Base-by-base conservation (phyloP, 2,888 invertebrate genomes). In the Tipula lateralis region DNA sequence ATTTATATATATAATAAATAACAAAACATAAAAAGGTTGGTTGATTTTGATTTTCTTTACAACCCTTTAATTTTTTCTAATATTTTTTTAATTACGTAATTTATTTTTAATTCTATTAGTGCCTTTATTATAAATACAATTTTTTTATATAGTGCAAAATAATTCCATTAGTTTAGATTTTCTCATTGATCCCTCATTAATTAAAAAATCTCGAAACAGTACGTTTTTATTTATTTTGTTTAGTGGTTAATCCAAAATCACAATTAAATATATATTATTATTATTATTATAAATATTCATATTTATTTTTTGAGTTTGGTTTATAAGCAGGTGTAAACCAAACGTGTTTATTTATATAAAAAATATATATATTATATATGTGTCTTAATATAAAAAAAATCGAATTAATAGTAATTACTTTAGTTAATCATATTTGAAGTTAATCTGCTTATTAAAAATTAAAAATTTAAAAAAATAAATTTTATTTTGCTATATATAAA, bases 251-350 rank as follows among this genome's bases (percentile, higher is more conserved):
- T 0, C 24, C 9, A 66, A 66, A 66, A 66, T 66, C 66, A 66
- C 66, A 44, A n/a, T 44, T 24, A 66, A 66, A 66, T 66, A 66
- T n/a, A n/a, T 66, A n/a, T 44, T 66, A 66, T 66, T 66, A 66
- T 66, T 66, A 82, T 86, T 85, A 85, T 86, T 86, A 85, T 50
- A 84, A 85, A 44, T 50, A 85, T 86, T 85, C 85, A 84, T 84
- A 84, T 85, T 66, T 9, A 66, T 85, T 86, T 84, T 85, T 83
- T 84, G 85, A 84, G 85, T 84, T 85, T 87, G 87, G 87, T 87
- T 87, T 87, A 87, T 87, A 85, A 86, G 86, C 87, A 87, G 87
- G 87, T 87, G 87, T 87, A 87, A 86, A 86, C 86, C 87, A 87
- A 87, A 87, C 84, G 85, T 86, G 85, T 83, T 85, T 85, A 86